phyloP scores from a whole-genome alignment of 1,140 invertebrate species.

The Cydia amplana region DNA sequence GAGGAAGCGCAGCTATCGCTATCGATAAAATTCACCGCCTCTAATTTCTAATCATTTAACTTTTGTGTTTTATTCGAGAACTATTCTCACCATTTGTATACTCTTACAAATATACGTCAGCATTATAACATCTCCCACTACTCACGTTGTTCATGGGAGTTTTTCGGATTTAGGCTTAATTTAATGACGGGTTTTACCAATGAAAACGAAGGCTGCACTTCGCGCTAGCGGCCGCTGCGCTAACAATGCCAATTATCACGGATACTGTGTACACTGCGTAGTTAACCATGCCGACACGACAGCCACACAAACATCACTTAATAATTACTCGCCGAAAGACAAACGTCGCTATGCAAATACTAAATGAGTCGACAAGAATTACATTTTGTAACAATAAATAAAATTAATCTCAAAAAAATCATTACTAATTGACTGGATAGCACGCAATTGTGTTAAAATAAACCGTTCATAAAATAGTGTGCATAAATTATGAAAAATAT shows the following conservation, averaged over 20 bases:
- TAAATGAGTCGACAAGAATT: neutral
- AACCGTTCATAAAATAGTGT: slow-evolving; percentile 7
- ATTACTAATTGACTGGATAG: slow-evolving; percentile 19
- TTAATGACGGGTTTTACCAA: slow-evolving; percentile 35
- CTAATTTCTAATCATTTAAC: neutral
- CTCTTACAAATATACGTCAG: neutral
- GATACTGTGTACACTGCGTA: slow-evolving; percentile 36
- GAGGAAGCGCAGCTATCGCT: slow-evolving; percentile 27
- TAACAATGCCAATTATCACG: slow-evolving; percentile 37
- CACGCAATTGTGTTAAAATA: slow-evolving; percentile 18
- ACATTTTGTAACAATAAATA: slow-evolving; percentile 14
- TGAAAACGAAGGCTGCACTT: slow-evolving; percentile 42
- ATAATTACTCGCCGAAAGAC: slow-evolving; percentile 30
- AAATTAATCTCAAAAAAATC: slow-evolving; percentile 12
- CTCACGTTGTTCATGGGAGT: neutral
- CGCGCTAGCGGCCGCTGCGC: slow-evolving; percentile 33
- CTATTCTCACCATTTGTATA: neutral
- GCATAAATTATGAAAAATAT: slow-evolving; percentile 26
- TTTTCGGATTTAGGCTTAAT: neutral
- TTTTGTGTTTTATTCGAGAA: neutral
- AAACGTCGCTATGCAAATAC: slow-evolving; percentile 19
- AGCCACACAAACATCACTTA: slow-evolving; percentile 39
- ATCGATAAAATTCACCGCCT: slow-evolving; percentile 19
- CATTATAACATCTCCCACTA: neutral
- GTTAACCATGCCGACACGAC: slow-evolving; percentile 46